Percentiles rank a stretch among this genome's conserved stretches.
These are phyloP conservation scores for Drosophila lowei DNA, from an alignment of 1,140 invertebrate species.

Conservation along the genomic window DNA sequence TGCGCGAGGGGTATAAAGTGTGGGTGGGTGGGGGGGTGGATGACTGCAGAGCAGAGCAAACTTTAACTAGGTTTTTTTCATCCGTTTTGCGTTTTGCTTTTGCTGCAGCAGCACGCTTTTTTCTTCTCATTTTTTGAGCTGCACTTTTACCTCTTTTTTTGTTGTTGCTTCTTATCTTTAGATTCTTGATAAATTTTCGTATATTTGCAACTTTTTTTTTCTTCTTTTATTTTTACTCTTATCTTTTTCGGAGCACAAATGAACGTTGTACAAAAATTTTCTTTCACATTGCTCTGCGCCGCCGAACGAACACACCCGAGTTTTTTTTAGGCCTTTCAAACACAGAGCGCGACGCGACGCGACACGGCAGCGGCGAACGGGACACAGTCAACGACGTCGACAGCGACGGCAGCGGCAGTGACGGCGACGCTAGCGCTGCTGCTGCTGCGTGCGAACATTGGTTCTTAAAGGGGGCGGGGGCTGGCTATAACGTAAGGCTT, in stretches of 20 bases:
- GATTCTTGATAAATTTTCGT: slow-evolving; percentile 47
- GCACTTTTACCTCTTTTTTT: slow-evolving; percentile 36
- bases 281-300: slow-evolving; percentile 67
- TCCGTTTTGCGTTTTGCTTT: slow-evolving; percentile 16
- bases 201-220: slow-evolving; percentile 25
- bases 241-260: slow-evolving; percentile 33
- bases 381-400: slow-evolving; percentile 38
- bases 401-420: slow-evolving; percentile 2
- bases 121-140: slow-evolving; percentile 43
- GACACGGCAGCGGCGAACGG: slow-evolving; percentile 15
- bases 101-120: not conserved
- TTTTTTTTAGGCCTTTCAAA: slow-evolving; percentile 69
- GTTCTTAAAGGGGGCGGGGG: too few species aligned
- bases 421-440: slow-evolving; percentile 3
- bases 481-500: too few species aligned
- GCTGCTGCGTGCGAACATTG: slow-evolving; percentile 1
- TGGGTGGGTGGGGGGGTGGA: too few species aligned
- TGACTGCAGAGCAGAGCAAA: slow-evolving; percentile 1
- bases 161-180: slow-evolving; percentile 50
- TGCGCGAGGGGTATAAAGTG: not conserved
- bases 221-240: slow-evolving; percentile 53
- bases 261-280: slow-evolving; percentile 56
- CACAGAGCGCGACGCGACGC: slow-evolving; percentile 58
- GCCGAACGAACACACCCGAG: slow-evolving; percentile 67
- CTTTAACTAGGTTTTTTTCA: slow-evolving; percentile 29